phyloP scores from a whole-genome alignment of 2,888 invertebrate genomes.

The Drosophila subquinaria region DNA sequence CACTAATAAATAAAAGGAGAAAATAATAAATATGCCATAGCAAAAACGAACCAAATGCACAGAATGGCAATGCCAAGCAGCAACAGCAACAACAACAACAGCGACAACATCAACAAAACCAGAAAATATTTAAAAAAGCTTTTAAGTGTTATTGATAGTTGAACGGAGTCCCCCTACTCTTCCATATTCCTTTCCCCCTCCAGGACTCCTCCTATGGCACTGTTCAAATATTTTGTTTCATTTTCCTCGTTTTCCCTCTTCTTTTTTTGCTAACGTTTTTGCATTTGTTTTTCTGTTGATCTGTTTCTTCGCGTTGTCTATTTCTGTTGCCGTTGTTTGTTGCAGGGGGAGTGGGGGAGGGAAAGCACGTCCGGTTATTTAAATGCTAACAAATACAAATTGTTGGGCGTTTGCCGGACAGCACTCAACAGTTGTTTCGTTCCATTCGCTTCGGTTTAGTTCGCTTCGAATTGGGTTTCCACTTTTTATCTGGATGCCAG shows the following conservation, averaged over 20 bases:
- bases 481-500: slow-evolving; percentile 44
- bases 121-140: slow-evolving; percentile 76
- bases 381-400: slow-evolving; percentile 80
- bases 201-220: slow-evolving; percentile 14
- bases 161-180: slow-evolving; percentile 26
- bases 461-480: slow-evolving; percentile 38
- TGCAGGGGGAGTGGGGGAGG: background rate
- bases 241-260: slow-evolving; percentile 28
- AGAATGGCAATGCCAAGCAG: slow-evolving; percentile 40
- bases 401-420: slow-evolving; percentile 65
- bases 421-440: slow-evolving; percentile 77
- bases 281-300: slow-evolving; percentile 50
- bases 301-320: slow-evolving; percentile 37
- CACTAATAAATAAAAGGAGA: slow-evolving; percentile 66
- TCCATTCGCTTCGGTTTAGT: slow-evolving; percentile 24
- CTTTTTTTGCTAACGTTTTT: slow-evolving; percentile 43
- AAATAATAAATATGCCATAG: slow-evolving; percentile 69
- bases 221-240: slow-evolving; percentile 42
- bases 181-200: background rate
- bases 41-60: slow-evolving; percentile 65
- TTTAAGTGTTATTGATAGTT: slow-evolving; percentile 80
- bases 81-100: slow-evolving; percentile 23
- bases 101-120: slow-evolving; percentile 29
- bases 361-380: slow-evolving; percentile 76
- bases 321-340: slow-evolving; percentile 20